Evolutionary conservation across 2,888 invertebrate species (phyloP), one percentile per base, ranked within the genome.

Genomic region (Pherbina coryleti): DNA sequence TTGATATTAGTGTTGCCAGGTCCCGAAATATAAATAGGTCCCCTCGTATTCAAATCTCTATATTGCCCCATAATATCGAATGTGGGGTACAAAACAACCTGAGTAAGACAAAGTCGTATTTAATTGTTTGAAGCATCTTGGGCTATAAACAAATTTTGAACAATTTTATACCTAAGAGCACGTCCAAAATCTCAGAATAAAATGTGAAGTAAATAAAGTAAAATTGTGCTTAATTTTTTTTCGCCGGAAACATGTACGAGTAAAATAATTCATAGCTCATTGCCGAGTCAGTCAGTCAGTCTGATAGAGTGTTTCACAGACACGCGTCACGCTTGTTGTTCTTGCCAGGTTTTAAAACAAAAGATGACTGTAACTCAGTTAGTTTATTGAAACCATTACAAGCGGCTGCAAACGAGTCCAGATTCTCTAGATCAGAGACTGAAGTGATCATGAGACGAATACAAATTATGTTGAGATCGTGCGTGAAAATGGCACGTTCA

Each of bases 401-500:
- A 31, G 53, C 34, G 67, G 37, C 66, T 64, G 64, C 53, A n/a
- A 4, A 31, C 34, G 64, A 64, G 64, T 22, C 9, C 25, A 51
- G 51, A 73, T 31, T 60, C 49, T 17, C 17, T 31, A 34, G 64
- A 75, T 66, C 51, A 34, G 31, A 66, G 53, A 55, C 8, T 51
- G 62, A 7, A 31, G 14, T 37, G 49, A n/a, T 66, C 77, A 22
- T 77, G 76, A 72, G n/a, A 22, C 53, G 77, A 66, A 77, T 77
- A 77, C 73, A 57, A 77, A 77, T 73, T 69, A 17, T 71, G 77
- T 76, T 76, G 73, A 72, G 73, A 79, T 83, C 86, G 86, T 86
- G 86, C 86, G 86, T 86, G 85, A 85, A 86, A 86, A 86, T 86
- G 86, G 84, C 86, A 86, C 86, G 86, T 86, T 85, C 83, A 82